Evolutionary conservation across 2,113 vertebrate genomes (phyloP).

Genomic region (Thamnaconus septentrionalis): DNA sequence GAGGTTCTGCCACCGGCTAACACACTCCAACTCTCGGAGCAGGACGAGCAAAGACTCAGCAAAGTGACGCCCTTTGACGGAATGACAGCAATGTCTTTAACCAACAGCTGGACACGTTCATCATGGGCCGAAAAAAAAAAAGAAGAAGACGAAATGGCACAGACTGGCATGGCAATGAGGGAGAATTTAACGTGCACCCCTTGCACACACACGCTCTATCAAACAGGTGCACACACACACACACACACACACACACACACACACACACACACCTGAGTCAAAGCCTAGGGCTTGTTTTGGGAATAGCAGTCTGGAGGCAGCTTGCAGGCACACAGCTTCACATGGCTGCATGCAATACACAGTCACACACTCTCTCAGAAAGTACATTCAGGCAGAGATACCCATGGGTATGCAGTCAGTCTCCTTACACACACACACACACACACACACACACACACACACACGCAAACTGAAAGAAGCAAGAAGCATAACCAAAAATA

Average conservation of each 20-base stretch:
- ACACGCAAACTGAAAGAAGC: no score
- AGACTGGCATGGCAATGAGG: conserved; percentile 8
- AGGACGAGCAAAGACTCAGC: conserved; percentile 15
- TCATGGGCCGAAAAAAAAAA: conserved; percentile 34
- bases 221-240: conserved; percentile 34
- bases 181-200: conserved; percentile 1
- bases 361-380: conserved; percentile 37
- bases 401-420: conserved; percentile 47
- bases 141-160: conserved; percentile 31
- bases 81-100: neutral
- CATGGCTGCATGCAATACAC: conserved; percentile 59
- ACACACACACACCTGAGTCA: conserved; percentile 33
- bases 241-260: conserved; percentile 13
- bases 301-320: conserved; percentile 61
- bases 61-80: conserved; percentile 23
- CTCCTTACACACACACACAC: conserved; percentile 11
- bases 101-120: conserved; percentile 29
- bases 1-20: conserved; percentile 10
- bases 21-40: conserved; percentile 4
- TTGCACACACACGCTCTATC: conserved; percentile 15
- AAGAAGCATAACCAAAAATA: conserved; percentile 19
- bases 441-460: conserved; percentile 7
- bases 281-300: conserved; percentile 57
- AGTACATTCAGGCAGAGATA: conserved; percentile 50
- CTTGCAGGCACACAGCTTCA: conserved; percentile 60